Evolutionary conservation across 2,113 vertebrate genomes (phyloP), one percentile per base, ranked within the genome.

Genomic region (Prochilodus magdalenae): DNA sequence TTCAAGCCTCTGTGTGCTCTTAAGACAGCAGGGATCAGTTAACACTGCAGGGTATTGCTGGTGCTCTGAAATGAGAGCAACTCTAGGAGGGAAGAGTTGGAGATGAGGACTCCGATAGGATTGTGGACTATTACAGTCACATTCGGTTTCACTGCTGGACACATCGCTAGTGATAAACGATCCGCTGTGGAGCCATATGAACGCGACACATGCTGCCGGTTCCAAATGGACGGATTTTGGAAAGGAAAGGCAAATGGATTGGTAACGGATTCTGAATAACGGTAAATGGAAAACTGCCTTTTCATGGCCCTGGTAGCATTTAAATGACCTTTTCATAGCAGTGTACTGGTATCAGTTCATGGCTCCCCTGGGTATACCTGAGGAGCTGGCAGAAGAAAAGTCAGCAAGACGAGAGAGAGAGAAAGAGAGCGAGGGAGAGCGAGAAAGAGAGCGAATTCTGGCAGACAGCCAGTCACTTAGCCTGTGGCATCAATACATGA

Each of bases 181-280:
- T 44, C 59, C 57, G 36, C 86, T 74, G 71, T 86, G 55, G 60
- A 83, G 75, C 63, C 33, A 30, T 77, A 51, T 78, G n/a, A 62
- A 74, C 59, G 71, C 22, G 73, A 81, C 65, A 75, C 75, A 73
- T 63, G 49, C n/a, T 11, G 86, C 85, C 80, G 82, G 89, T 89
- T 82, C 84, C 20, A 62, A 80, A 57, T 84, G 74, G 83, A 69
- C 57, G 80, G 44, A 60, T 80, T 30, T 73, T 29, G 67, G 53
- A 22, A 49, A 72, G 63, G 5, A 59, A 73, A 82, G 79, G 73
- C 69, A 26, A 13, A 26, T 7, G 5, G 44, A 71, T 53, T 69
- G 65, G 53, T 51, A 78, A 79, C 77, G 10, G 62, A 47, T n/a
- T 55, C 73, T 75, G 44, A 75, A 44, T 75, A 60, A 62, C 5